These are phyloP conservation scores for Drosophila biarmipes DNA, from an alignment of 1,140 invertebrate species.

Conservation along the genomic window DNA sequence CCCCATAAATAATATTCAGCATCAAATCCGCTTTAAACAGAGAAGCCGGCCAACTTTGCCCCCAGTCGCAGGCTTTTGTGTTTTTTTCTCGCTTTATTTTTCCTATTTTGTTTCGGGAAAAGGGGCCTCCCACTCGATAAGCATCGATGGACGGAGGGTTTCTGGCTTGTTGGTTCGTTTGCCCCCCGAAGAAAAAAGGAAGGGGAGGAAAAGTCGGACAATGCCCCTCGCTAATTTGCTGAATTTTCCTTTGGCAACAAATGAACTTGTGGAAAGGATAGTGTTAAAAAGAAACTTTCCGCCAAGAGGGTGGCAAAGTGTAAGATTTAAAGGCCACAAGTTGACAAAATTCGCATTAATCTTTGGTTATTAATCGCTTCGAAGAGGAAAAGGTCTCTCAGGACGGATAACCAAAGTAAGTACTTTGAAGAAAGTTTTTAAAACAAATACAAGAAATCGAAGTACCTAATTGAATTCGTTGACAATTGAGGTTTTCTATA, in stretches of 20 bases:
- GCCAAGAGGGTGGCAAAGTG: neutral
- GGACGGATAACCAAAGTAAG: neutral
- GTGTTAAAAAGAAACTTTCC: neutral
- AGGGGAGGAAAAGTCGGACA: slow-evolving; percentile 18
- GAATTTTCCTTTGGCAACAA: slow-evolving; percentile 30
- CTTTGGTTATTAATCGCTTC: slow-evolving; percentile 27
- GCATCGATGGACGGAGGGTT: slow-evolving; percentile 27
- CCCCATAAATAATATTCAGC: slow-evolving; percentile 77
- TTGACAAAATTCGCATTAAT: slow-evolving; percentile 24
- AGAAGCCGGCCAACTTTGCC: slow-evolving; percentile 23
- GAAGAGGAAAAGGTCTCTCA: neutral
- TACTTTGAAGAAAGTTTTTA: neutral
- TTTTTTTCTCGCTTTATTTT: slow-evolving; percentile 24
- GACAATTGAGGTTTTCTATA: neutral
- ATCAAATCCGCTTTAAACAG: slow-evolving; percentile 79
- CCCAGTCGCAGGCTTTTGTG: slow-evolving; percentile 19
- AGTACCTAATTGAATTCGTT: neutral
- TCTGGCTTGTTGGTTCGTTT: slow-evolving; percentile 3
- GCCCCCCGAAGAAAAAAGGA: neutral
- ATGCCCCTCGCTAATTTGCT: slow-evolving; percentile 37
- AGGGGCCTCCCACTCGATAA: slow-evolving; percentile 27
- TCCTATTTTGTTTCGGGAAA: neutral
- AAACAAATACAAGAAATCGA: neutral
- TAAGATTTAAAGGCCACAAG: slow-evolving; percentile 7
- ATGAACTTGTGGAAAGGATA: slow-evolving; percentile 11